These are phyloP conservation scores for Paraescarpia echinospica DNA, from an alignment of 1,140 invertebrate genomes.

Conservation along the genomic window DNA sequence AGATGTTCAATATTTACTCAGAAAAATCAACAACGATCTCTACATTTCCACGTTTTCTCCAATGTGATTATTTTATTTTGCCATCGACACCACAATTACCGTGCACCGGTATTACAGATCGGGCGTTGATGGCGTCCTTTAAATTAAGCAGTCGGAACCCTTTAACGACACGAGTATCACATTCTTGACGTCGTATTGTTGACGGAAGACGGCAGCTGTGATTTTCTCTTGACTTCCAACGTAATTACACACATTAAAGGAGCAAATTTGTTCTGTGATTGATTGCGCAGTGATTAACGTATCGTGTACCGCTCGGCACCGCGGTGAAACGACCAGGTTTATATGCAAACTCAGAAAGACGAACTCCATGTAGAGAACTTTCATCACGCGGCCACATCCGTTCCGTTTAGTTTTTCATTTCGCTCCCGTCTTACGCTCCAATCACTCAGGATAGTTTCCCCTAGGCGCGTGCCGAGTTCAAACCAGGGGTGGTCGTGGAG, in stretches of 20 bases:
- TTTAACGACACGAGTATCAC: background rate
- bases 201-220: background rate
- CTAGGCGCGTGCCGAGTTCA: too few relatives aligned
- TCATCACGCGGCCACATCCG: background rate
- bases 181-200: background rate
- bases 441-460: too few relatives aligned
- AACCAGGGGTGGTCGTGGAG: too few relatives aligned
- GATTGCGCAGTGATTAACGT: background rate
- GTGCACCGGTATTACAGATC: too few relatives aligned
- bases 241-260: background rate
- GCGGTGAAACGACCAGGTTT: background rate
- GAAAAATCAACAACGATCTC: too few relatives aligned
- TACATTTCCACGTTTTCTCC: too few relatives aligned
- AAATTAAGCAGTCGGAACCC: background rate
- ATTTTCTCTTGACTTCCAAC: background rate
- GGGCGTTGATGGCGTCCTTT: background rate
- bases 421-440: background rate
- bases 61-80: too few relatives aligned
- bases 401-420: background rate
- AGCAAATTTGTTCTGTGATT: background rate
- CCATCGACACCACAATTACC: too few relatives aligned
- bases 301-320: background rate
- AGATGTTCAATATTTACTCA: too few relatives aligned
- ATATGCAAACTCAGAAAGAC: background rate
- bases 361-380: background rate